Evolutionary conservation across 2,888 invertebrate species (phyloP), one percentile per base, ranked within the genome.

Genomic region (Luffia ferchaultella): DNA sequence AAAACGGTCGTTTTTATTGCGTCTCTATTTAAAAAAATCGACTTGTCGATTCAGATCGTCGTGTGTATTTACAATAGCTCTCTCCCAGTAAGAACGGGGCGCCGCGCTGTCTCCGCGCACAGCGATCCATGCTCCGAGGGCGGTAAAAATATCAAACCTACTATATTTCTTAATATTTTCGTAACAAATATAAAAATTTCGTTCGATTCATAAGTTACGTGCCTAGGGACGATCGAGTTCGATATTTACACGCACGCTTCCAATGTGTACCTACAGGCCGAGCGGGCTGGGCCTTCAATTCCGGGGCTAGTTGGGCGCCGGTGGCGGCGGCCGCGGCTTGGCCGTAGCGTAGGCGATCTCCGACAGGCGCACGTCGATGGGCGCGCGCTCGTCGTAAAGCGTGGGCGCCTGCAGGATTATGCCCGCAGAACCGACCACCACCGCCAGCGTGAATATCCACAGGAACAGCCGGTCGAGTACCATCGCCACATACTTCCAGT

Each of bases 401-500:
- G 96, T 96, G 45, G 97, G 97, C 55, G 97, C 97, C 84, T 96
- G 96, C 60, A 97, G 87, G 67, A 97, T 96, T 71, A 97, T 96
- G 50, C 95, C 95, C 20, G 95, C 95, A 49, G 95, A 96, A 45
- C 97, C 97, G 58, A 96, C 93, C 57, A 97, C 86, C 65, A 97
- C 97, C 48, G 97, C 96, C 68, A 96, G 87, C 61, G 97, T 96
- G 85, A 98, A 98, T 74, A 98, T 96, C 93, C 96, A 97, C 64
- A 98, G 88, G 85, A 98, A 98, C 66, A 98, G 87, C 56, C 98
- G 89, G 82, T 98, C 98, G 71, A 98, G 87, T 59, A 98, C 97
- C 95, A 97, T 96, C 56, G 97, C 97, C 61, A 98, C 97, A 82
- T 96, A 98, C 77, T 98, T 98, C 98, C 98, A 98, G 86, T 98